A percentile compares a stretch with the other conserved stretches of the same genome.
phyloP scores from a whole-genome alignment of 1,140 invertebrate species.

The Melanaphis sacchari region DNA sequence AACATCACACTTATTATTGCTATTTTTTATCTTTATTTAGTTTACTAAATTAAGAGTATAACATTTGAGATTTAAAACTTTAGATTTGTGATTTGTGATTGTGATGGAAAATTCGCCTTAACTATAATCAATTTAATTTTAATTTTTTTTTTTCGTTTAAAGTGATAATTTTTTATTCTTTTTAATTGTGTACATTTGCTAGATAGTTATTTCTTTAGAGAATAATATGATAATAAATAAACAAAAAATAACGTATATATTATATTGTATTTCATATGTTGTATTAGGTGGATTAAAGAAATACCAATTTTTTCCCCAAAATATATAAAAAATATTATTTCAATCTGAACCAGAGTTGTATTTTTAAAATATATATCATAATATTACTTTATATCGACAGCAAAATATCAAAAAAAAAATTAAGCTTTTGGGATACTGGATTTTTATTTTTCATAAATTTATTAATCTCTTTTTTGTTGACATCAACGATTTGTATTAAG shows the following conservation, averaged over 20 bases:
- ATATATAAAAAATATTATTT: no score
- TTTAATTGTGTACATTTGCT: neutral
- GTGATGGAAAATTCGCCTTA: neutral
- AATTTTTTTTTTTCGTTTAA: neutral
- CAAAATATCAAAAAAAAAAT: no score
- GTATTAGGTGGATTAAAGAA: neutral
- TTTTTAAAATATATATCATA: neutral
- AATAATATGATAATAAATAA: neutral
- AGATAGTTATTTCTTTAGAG: neutral
- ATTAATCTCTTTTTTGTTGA: no score
- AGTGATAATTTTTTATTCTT: neutral
- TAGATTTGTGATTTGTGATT: neutral
- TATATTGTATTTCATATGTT: no score
- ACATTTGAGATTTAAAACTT: neutral
- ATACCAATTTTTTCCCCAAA: neutral
- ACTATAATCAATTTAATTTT: neutral
- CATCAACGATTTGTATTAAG: no score
- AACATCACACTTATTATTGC: neutral
- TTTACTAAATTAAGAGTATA: neutral
- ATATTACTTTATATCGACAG: no score
- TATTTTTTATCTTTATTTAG: neutral
- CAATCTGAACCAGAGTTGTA: neutral
- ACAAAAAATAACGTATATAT: neutral
- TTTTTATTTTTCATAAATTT: no score
- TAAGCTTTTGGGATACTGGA: no score